Percentiles rank a stretch among this genome's conserved stretches.
Conservation (phyloP, 1,140 invertebrate genomes). For the Anastatus disparis region DNA sequence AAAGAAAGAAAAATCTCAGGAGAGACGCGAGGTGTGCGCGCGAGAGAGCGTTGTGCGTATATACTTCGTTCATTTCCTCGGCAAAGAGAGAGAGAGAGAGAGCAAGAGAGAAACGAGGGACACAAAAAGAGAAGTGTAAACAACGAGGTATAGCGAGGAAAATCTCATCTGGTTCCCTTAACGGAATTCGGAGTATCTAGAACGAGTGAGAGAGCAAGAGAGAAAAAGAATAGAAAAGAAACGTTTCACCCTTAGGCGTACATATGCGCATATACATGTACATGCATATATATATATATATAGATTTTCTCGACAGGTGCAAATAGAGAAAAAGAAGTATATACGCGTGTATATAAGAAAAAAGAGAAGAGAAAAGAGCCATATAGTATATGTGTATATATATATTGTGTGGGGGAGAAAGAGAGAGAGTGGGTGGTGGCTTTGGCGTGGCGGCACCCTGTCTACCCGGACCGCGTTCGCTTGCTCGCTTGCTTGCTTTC, state of each 20-base stretch:
- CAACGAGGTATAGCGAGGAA: conserved; percentile 20
- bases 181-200: conserved; percentile 31
- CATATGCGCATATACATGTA: background rate
- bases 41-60: background rate
- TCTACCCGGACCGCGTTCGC: conserved; percentile 65
- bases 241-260: background rate
- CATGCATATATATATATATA: background rate
- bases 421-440: conserved; percentile 37
- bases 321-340: conserved; percentile 22
- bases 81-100: background rate
- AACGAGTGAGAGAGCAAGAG: conserved; percentile 8
- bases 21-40: background rate
- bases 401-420: conserved; percentile 23
- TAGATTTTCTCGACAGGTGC: background rate
- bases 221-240: background rate
- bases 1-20: conserved; percentile 21
- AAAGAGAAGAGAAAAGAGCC: background rate
- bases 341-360: conserved; percentile 1
- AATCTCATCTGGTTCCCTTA: conserved; percentile 34
- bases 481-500: too few species aligned
- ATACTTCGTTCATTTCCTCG: conserved; percentile 20
- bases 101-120: background rate
- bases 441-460: conserved; percentile 64
- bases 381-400: too few species aligned
- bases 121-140: conserved; percentile 24